A percentile compares a stretch with the other conserved stretches of the same genome.
Conservation (phyloP, 1,140 invertebrate species). For the Temnothorax curvispinosus region DNA sequence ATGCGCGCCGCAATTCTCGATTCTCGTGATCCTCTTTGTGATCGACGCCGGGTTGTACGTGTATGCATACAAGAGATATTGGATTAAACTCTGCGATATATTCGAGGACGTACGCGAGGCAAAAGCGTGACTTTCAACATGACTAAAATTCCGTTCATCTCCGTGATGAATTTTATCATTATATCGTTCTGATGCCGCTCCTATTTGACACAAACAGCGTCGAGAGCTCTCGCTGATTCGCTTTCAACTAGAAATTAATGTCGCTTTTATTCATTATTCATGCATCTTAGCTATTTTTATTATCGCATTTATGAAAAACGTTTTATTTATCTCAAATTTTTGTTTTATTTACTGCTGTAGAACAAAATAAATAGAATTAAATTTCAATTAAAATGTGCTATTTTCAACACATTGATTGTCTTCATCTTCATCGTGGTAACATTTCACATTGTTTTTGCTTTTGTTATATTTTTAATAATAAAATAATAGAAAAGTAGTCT, state of each 20-base stretch:
- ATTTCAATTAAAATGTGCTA: background rate
- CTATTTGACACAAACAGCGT: background rate
- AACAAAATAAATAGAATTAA: background rate
- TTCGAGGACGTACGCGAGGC: background rate
- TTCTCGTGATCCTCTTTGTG: conserved; percentile 50
- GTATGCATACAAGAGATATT: conserved; percentile 20
- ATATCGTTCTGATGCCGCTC: too few species aligned
- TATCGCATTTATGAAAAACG: background rate
- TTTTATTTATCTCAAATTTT: background rate
- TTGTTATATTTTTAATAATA: background rate
- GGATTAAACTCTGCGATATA: conserved; percentile 37
- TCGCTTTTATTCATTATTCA: background rate
- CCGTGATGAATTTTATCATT: conserved; percentile 3
- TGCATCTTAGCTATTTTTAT: background rate
- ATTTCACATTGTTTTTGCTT: background rate
- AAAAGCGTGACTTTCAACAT: conserved; percentile 12
- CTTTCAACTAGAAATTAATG: background rate
- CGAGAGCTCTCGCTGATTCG: background rate
- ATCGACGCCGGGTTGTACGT: conserved; percentile 9
- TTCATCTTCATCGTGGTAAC: background rate
- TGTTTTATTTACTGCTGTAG: background rate
- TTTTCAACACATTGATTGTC: background rate
- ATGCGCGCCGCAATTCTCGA: conserved; percentile 8
- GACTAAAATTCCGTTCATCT: conserved; percentile 11
- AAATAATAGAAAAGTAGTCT: background rate